These are phyloP conservation scores for Neotoxoptera formosana DNA, from an alignment of 1,140 invertebrate genomes.

Conservation along the genomic window DNA sequence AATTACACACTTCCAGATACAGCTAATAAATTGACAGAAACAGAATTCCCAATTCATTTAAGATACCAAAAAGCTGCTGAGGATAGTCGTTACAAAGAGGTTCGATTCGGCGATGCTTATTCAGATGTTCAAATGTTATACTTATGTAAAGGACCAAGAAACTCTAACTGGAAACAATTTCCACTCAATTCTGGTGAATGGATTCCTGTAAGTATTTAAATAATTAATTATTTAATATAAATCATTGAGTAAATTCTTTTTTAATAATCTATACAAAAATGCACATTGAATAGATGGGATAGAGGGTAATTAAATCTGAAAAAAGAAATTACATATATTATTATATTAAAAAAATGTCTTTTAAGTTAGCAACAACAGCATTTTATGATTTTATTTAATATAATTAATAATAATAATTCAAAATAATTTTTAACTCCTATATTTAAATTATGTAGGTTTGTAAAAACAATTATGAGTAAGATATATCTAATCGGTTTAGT, in stretches of 20 bases:
- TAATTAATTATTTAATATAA: background rate
- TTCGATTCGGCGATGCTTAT: slow-evolving; percentile 45
- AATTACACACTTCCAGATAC: slow-evolving; percentile 39
- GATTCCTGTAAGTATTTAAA: slow-evolving; percentile 47
- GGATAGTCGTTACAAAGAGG: slow-evolving; percentile 40
- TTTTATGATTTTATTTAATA: background rate
- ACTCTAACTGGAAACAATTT: slow-evolving; percentile 48
- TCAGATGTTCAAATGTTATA: slow-evolving; percentile 51
- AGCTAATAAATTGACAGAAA: slow-evolving; percentile 40
- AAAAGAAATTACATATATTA: too few relatives aligned
- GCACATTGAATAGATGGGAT: background rate
- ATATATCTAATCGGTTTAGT: background rate
- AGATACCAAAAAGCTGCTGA: slow-evolving; percentile 44
- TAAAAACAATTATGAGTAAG: background rate
- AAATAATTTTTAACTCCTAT: background rate
- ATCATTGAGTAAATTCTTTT: background rate
- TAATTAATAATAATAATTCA: background rate
- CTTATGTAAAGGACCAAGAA: slow-evolving; percentile 36
- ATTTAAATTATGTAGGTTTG: background rate
- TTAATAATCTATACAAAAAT: background rate
- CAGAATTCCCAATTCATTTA: slow-evolving; percentile 44
- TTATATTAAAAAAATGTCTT: too few relatives aligned
- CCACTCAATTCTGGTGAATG: slow-evolving; percentile 22
- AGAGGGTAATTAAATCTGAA: background rate
- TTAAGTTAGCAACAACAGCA: background rate